Base-by-base conservation (phyloP, 2,888 invertebrate genomes). In the Theretra japonica region DNA sequence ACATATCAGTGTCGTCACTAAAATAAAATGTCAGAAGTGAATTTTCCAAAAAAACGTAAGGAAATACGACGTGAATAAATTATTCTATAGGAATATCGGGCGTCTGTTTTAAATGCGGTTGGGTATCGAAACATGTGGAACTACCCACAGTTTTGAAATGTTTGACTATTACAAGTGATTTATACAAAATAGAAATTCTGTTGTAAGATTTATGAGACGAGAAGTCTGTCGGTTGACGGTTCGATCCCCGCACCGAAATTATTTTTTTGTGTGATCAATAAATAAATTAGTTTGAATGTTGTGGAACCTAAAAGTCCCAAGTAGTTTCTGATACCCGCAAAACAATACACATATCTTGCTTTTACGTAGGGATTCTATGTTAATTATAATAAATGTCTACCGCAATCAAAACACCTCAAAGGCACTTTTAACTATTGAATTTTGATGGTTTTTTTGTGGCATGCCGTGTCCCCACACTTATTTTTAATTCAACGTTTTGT, bases 401-500 rank as follows among this genome's bases (percentile, higher is more conserved):
- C 11, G 21, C 2, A n/a, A 15, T 21, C 6, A 33, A 60, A 60
- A 60, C n/a, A 15, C 11, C 7, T 33, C 21, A 62, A 41, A 41
- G 15, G 21, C 21, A 62, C 41, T 58, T 58, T 58, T 58, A n/a
- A n/a, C 8, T 62, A 4, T 41, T 30, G n/a, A 65, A 65, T 23
- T 48, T 65, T 48, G 48, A 23, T 23, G 21, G 11, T 65, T 33
- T 41, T 62, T 48, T 65, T 65, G 65, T 65, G 1, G 5, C 23
- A 1, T 6, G 59, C 30, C 65, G 23, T 21, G 23, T 17, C 65
- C 48, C 65, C 48, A 41, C 65, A 48, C 48, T 69, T 69, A 50
- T 50, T 53, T 68, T 68, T 68, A 69, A 73, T 75, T 70, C 70
- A 59, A 74, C 73, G 71, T 75, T 73, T 53, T 30, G 30, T 69